phyloP scores from a whole-genome alignment of 2,888 invertebrate species.

The Rotaria socialis region DNA sequence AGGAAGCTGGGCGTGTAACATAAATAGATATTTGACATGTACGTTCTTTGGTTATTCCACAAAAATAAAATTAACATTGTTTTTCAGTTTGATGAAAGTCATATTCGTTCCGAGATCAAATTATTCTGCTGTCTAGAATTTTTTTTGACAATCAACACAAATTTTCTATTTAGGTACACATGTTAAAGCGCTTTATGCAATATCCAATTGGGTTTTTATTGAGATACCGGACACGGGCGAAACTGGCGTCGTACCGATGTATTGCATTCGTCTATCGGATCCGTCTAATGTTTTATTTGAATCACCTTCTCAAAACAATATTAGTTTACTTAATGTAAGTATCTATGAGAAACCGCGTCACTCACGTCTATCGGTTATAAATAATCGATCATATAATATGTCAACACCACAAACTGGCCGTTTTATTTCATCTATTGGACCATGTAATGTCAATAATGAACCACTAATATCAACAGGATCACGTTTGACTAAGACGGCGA shows the following conservation, averaged over 20 bases:
- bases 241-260: neutral
- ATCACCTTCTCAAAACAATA: slow-evolving; percentile 17
- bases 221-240: neutral
- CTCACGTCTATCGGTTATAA: neutral
- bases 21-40: neutral
- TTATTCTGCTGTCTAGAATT: too few relatives aligned
- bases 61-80: too few relatives aligned
- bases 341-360: neutral
- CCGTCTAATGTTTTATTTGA: neutral
- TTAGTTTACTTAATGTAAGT: slow-evolving; percentile 24
- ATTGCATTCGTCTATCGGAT: neutral
- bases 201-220: slow-evolving; percentile 18
- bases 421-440: slow-evolving; percentile 11
- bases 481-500: neutral
- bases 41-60: too few relatives aligned
- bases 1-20: neutral
- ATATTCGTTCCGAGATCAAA: too few relatives aligned
- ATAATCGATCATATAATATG: neutral
- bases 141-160: too few relatives aligned
- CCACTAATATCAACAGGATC: neutral
- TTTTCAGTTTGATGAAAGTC: too few relatives aligned
- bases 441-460: slow-evolving; percentile 12
- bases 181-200: neutral
- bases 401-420: neutral
- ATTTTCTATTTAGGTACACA: neutral